Conservation (phyloP, 2,888 invertebrate species). For the Hirtodrosophila confusa region DNA sequence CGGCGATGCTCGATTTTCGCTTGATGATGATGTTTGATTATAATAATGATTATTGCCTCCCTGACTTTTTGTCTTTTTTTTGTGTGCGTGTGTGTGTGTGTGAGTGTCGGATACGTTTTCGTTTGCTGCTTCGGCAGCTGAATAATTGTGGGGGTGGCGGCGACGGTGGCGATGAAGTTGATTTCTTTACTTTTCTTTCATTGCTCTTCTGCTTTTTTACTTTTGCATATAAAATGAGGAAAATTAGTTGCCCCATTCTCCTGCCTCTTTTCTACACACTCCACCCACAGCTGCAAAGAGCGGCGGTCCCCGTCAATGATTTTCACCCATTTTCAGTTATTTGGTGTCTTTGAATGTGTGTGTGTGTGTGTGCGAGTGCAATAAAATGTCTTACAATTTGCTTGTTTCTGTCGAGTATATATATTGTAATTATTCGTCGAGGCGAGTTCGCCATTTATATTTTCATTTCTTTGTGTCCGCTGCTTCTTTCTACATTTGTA, state of each 20-base stretch:
- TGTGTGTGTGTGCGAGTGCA: conserved; percentile 31
- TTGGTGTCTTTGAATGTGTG: conserved; percentile 28
- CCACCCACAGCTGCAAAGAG: neutral
- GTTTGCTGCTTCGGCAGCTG: conserved; percentile 39
- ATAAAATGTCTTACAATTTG: conserved; percentile 56
- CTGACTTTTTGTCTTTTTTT: conserved; percentile 45
- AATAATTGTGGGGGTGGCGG: conserved; percentile 46
- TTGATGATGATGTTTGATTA: conserved; percentile 72
- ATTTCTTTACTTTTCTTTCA: conserved; percentile 33
- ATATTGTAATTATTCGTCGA: conserved; percentile 58
- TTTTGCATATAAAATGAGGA: conserved; percentile 29
- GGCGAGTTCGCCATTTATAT: conserved; percentile 72
- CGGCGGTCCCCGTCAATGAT: conserved; percentile 16
- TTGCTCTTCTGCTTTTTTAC: conserved; percentile 14
- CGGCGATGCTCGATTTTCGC: conserved; percentile 63
- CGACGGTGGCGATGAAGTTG: conserved; percentile 31
- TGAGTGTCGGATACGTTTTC: conserved; percentile 43
- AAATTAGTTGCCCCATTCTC: conserved; percentile 35
- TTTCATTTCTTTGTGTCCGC: conserved; percentile 59
- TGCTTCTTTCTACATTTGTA: conserved; percentile 49
- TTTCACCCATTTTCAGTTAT: conserved; percentile 41
- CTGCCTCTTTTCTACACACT: too few relatives aligned
- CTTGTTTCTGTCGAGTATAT: conserved; percentile 24
- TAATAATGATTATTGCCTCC: conserved; percentile 64
- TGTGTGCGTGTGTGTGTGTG: conserved; percentile 16